Conservation (phyloP, 2,113 vertebrate species). For the Polypterus senegalus region DNA sequence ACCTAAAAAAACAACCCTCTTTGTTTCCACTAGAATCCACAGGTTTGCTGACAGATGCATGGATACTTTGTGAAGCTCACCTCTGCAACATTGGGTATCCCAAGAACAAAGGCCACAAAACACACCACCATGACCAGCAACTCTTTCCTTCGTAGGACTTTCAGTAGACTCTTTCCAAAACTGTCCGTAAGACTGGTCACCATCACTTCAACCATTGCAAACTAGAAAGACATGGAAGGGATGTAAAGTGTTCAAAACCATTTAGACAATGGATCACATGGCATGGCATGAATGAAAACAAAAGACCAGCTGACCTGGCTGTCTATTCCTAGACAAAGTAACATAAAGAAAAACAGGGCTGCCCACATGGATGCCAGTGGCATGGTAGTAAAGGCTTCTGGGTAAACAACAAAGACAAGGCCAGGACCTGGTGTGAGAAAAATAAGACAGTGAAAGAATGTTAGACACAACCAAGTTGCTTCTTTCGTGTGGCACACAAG, state of each 20-base stretch:
- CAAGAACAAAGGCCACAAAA: conserved; percentile 33
- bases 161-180: conserved; percentile 30
- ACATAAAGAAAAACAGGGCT: conserved; percentile 53
- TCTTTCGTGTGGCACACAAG: too few species aligned
- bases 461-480: too few species aligned
- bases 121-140: conserved; percentile 40
- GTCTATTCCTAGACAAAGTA: conserved; percentile 51
- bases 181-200: conserved; percentile 47
- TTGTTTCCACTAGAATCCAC: too few species aligned
- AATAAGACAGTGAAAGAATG: neutral
- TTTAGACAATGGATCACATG: too few species aligned
- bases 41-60: too few species aligned
- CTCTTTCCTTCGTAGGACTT: conserved; percentile 41
- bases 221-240: conserved; percentile 29
- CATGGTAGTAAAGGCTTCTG: conserved; percentile 51
- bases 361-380: conserved; percentile 43
- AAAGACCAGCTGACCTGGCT: conserved; percentile 38
- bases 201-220: conserved; percentile 46
- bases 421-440: conserved; percentile 39
- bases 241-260: too few species aligned
- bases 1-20: too few species aligned
- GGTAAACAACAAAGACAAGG: conserved; percentile 57
- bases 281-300: too few species aligned
- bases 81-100: conserved; percentile 48
- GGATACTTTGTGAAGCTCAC: neutral